phyloP scores from a whole-genome alignment of 2,113 vertebrate genomes.

The Stomatorhinus ivindoensis region DNA sequence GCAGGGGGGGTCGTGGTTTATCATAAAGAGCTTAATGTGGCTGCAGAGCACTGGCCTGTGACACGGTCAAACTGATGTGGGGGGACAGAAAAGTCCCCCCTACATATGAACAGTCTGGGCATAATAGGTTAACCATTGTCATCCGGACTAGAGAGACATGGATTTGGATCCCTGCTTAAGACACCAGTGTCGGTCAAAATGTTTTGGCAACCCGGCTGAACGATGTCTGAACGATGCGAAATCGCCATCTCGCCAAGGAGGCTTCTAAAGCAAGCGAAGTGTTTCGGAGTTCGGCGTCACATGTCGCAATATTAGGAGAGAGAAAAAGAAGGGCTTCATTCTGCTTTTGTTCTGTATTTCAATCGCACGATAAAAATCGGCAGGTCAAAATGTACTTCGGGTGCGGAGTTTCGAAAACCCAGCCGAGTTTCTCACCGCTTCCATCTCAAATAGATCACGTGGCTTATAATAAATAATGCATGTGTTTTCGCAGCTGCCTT shows the following conservation, averaged over 20 bases:
- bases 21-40: neutral
- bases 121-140: neutral
- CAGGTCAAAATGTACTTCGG: neutral
- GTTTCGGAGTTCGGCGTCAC: neutral
- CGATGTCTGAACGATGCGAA: too few relatives aligned
- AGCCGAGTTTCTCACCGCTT: neutral
- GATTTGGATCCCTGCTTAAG: neutral
- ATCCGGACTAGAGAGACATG: neutral
- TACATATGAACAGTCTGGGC: too few relatives aligned
- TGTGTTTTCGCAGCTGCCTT: neutral
- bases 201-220: neutral
- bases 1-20: neutral
- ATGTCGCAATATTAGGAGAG: neutral
- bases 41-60: neutral
- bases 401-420: neutral
- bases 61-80: neutral
- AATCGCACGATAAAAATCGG: neutral
- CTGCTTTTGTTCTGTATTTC: neutral
- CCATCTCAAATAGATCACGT: neutral
- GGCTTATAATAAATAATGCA: constrained; percentile 3
- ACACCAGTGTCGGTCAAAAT: neutral
- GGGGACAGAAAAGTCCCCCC: neutral
- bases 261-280: neutral
- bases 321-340: neutral
- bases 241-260: neutral